phyloP scores from a whole-genome alignment of 1,140 invertebrate genomes.

The Cataglyphis hispanica region DNA sequence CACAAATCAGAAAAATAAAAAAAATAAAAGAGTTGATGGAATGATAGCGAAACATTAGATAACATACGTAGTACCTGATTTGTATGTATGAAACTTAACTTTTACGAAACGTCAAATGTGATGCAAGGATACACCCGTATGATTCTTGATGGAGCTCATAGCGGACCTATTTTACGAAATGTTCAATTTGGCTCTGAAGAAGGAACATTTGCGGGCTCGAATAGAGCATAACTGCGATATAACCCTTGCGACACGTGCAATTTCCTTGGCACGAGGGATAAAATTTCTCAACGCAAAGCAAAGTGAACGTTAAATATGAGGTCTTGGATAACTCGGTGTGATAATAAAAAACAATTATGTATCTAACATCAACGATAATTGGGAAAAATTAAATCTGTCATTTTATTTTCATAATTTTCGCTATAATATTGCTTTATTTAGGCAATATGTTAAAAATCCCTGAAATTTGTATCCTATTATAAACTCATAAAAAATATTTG shows the following conservation, averaged over 20 bases:
- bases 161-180: not conserved
- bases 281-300: slow-evolving; percentile 37
- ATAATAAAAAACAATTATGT: slow-evolving; percentile 3
- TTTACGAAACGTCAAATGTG: slow-evolving; percentile 49
- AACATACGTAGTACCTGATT: slow-evolving; percentile 24
- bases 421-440: not conserved
- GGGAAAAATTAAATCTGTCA: not conserved
- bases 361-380: not conserved
- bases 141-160: not conserved
- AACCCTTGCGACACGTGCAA: slow-evolving; percentile 54
- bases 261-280: not conserved
- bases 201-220: slow-evolving; percentile 11
- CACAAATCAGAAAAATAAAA: not conserved
- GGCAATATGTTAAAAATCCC: not conserved
- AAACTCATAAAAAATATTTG: slow-evolving; percentile 22
- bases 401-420: slow-evolving; percentile 21
- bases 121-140: not conserved
- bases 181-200: slow-evolving; percentile 51
- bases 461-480: not conserved
- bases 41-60: slow-evolving; percentile 19
- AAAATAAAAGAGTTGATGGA: slow-evolving; percentile 11
- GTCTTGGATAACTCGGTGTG: not conserved
- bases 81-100: slow-evolving; percentile 59
- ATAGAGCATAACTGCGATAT: slow-evolving; percentile 21
- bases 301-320: too few species aligned